A percentile compares a stretch with the other conserved stretches of the same genome.
These are phyloP conservation scores for Cenopis cana DNA, from an alignment of 2,888 invertebrate species.

Conservation along the genomic window DNA sequence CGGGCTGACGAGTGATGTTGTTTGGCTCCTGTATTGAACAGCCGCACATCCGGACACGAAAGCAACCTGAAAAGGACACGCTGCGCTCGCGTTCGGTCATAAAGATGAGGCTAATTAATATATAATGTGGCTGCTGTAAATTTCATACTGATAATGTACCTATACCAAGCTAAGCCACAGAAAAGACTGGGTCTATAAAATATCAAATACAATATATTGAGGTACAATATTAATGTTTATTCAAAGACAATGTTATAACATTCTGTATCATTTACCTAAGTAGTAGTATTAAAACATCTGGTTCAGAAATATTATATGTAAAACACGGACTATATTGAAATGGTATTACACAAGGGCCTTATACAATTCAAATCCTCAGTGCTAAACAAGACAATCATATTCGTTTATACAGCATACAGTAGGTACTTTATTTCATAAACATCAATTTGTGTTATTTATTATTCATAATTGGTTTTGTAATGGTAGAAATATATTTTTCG, in stretches of 20 bases:
- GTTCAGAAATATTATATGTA: slow-evolving; percentile 33
- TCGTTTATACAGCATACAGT: slow-evolving; percentile 32
- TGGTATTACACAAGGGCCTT: slow-evolving; percentile 33
- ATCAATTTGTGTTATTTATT: slow-evolving; percentile 40
- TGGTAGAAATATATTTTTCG: slow-evolving; percentile 41
- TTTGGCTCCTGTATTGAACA: too few relatives aligned
- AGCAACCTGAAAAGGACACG: too few relatives aligned
- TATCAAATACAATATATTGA: slow-evolving; percentile 14
- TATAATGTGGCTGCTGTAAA: too few relatives aligned
- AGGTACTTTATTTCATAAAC: slow-evolving; percentile 22
- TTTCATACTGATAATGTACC: too few relatives aligned
- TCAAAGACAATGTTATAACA: slow-evolving; percentile 43
- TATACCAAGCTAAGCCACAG: too few relatives aligned
- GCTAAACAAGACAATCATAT: slow-evolving; percentile 34
- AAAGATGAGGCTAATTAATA: too few relatives aligned
- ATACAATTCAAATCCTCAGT: slow-evolving; percentile 44
- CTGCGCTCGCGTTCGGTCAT: too few relatives aligned
- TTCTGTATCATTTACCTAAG: slow-evolving; percentile 34
- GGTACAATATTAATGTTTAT: slow-evolving; percentile 43
- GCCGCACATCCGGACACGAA: too few relatives aligned
- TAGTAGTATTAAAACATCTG: slow-evolving; percentile 35
- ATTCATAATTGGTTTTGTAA: slow-evolving; percentile 42
- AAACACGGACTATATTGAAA: slow-evolving; percentile 34
- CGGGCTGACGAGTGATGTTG: too few relatives aligned
- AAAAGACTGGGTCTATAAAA: not conserved